phyloP scores from a whole-genome alignment of 2,113 vertebrate genomes.

The Synchiropus splendidus region DNA sequence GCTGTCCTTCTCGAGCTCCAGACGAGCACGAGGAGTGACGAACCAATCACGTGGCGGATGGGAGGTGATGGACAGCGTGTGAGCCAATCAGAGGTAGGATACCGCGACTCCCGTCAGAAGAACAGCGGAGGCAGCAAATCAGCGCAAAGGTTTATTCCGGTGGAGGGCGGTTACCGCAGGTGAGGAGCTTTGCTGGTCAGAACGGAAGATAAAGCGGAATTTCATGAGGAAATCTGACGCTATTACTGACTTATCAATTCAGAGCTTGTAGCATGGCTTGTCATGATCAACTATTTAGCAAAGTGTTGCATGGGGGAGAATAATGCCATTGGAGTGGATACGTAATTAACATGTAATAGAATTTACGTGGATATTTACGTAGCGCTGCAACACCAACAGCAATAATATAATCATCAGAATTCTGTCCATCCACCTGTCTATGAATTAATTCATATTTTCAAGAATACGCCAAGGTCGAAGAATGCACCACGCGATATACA shows the following conservation, averaged over 20 bases:
- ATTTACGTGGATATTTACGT: not conserved
- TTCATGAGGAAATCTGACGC: not conserved
- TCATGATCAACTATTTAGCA: not conserved
- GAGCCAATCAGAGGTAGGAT: too few species aligned
- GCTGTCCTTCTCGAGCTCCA: too few species aligned
- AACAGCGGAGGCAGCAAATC: too few species aligned
- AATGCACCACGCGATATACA: slow-evolving; percentile 14
- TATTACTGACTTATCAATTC: too few species aligned
- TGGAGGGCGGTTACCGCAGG: not conserved
- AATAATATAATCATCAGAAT: too few species aligned
- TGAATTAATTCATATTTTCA: slow-evolving; percentile 4
- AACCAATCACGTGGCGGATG: too few species aligned
- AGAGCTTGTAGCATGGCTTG: not conserved
- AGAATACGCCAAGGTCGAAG: slow-evolving; percentile 1
- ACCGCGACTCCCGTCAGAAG: too few species aligned
- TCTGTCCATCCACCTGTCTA: too few species aligned
- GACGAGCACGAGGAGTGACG: not conserved
- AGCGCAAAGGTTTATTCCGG: too few species aligned
- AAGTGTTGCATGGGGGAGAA: not conserved
- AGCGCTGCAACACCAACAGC: not conserved
- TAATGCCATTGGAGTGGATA: not conserved
- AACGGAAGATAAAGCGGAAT: not conserved
- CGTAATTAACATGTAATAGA: slow-evolving; percentile 1
- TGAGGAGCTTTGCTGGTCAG: not conserved
- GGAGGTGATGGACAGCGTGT: too few species aligned